Percentiles rank a stretch among this genome's conserved stretches.
Conservation (phyloP, 1,140 invertebrate genomes). For the Bombus consobrinus region DNA sequence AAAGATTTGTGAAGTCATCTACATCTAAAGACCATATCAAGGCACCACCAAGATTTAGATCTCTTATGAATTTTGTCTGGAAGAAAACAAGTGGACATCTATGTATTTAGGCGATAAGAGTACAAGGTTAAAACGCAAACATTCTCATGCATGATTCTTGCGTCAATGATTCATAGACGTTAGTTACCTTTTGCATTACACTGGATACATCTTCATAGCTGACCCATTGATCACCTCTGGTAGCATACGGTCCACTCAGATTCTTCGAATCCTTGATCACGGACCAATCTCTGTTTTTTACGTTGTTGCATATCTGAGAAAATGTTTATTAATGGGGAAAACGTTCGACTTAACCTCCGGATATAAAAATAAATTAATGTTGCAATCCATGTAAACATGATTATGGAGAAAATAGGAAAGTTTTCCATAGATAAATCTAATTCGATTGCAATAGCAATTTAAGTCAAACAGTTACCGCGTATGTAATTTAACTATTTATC, state of each 20-base stretch:
- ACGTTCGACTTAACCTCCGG: not conserved
- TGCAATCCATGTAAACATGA: not conserved
- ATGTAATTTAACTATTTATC: not conserved
- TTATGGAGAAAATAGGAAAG: no score
- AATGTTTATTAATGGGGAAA: no score
- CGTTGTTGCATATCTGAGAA: conserved; percentile 88
- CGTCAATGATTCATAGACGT: not conserved
- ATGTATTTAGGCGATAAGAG: not conserved
- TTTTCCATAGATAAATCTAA: not conserved
- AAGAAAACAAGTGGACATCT: conserved; percentile 4
- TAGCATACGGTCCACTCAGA: conserved; percentile 90
- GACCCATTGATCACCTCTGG: conserved; percentile 93
- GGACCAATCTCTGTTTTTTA: conserved; percentile 80
- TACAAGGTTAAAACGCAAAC: not conserved
- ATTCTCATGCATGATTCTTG: not conserved
- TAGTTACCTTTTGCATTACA: conserved; percentile 87
- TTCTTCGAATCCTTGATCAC: conserved; percentile 83
- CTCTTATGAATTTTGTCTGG: conserved; percentile 83
- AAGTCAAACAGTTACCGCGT: not conserved
- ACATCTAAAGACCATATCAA: conserved; percentile 96
- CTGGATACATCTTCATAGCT: conserved; percentile 93
- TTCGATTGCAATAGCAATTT: not conserved
- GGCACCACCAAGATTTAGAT: conserved; percentile 89
- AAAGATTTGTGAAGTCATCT: conserved; percentile 93
- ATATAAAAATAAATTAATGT: not conserved